phyloP scores from a whole-genome alignment of 2,113 vertebrate species.

The Thunnus thynnus region DNA sequence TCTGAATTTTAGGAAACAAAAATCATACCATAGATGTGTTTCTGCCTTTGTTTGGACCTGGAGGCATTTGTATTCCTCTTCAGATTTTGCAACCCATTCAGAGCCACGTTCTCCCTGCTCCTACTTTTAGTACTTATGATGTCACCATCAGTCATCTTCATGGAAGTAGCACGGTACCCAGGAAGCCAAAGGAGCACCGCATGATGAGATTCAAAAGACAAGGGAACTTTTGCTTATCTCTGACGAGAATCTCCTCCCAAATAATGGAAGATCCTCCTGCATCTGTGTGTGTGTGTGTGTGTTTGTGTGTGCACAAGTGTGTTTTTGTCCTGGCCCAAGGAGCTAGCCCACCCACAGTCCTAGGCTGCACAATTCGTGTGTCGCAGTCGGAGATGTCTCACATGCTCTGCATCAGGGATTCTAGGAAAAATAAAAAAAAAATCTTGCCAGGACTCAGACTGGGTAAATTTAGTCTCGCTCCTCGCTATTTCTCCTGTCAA shows the following conservation, averaged over 20 bases:
- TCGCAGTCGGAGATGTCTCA: conserved; percentile 66
- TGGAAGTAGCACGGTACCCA: background rate
- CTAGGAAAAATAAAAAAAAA: background rate
- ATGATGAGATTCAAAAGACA: conserved; percentile 49
- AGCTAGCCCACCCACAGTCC: conserved; percentile 62
- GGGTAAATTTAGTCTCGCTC: conserved; percentile 60
- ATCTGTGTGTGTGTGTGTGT: conserved; percentile 35
- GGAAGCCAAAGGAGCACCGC: conserved; percentile 54
- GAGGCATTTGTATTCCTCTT: conserved; percentile 35
- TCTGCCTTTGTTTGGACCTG: conserved; percentile 51
- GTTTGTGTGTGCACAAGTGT: background rate
- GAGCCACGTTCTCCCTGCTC: conserved; percentile 21
- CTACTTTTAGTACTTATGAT: conserved; percentile 50
- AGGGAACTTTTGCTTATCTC: conserved; percentile 52
- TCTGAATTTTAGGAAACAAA: conserved; percentile 40
- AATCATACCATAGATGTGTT: conserved; percentile 7
- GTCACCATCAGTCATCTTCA: conserved; percentile 69
- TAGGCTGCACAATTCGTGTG: conserved; percentile 48
- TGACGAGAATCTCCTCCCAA: conserved; percentile 46
- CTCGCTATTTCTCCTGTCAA: conserved; percentile 53
- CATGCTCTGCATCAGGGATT: conserved; percentile 61
- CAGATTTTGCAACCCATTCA: conserved; percentile 27
- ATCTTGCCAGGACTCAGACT: conserved; percentile 47
- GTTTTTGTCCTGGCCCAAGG: conserved; percentile 50
- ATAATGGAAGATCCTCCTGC: conserved; percentile 41